Percentiles rank a stretch among this genome's conserved stretches.
Conservation (phyloP, 2,888 invertebrate species). For the Dicycla oo region DNA sequence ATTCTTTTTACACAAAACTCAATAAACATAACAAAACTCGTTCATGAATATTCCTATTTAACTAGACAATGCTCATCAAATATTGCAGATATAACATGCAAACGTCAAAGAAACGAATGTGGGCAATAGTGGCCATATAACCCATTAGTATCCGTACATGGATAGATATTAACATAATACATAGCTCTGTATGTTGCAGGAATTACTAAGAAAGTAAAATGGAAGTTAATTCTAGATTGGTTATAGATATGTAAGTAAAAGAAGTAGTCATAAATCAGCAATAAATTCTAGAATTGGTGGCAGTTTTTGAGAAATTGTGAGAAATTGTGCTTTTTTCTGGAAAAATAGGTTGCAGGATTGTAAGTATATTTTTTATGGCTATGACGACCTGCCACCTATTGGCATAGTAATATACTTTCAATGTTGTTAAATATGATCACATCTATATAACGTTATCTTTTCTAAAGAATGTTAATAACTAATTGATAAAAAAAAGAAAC, state of each 20-base stretch:
- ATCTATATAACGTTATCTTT: no score
- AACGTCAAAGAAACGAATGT: conserved; percentile 29
- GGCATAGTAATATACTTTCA: not conserved
- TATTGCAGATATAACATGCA: conserved; percentile 5
- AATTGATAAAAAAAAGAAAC: no score
- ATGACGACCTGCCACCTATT: not conserved
- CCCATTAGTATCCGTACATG: conserved; percentile 58
- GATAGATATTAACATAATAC: conserved; percentile 53
- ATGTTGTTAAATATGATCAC: not conserved
- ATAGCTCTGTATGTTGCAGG: conserved; percentile 45
- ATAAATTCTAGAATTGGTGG: no score
- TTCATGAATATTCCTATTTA: conserved; percentile 49
- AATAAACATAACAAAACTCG: conserved; percentile 24
- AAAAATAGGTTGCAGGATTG: not conserved
- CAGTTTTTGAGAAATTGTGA: not conserved
- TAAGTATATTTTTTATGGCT: not conserved
- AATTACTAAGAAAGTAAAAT: conserved; percentile 52
- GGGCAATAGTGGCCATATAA: conserved; percentile 16
- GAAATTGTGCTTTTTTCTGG: not conserved
- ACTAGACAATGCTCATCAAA: conserved; percentile 25
- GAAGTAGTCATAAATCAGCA: conserved; percentile 3
- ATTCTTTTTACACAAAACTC: conserved; percentile 9
- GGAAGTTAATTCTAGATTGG: conserved; percentile 26
- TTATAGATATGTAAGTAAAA: conserved; percentile 16
- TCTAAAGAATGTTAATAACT: no score